Percentiles rank a stretch among this genome's conserved stretches.
Evolutionary conservation across 2,888 invertebrate species (phyloP).

Genomic region (Polietes domitor): DNA sequence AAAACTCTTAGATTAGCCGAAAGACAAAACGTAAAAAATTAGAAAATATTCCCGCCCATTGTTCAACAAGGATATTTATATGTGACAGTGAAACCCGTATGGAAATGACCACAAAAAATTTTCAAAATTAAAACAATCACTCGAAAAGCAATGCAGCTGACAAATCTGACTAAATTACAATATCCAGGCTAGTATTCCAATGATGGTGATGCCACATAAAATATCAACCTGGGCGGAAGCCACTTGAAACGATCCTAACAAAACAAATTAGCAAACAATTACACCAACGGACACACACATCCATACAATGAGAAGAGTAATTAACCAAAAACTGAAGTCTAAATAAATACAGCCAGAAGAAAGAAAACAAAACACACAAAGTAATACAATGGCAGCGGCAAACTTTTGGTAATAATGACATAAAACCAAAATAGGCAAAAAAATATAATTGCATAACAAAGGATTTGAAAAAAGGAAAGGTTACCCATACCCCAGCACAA

Average conservation of each 20-base stretch:
- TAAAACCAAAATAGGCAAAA: neutral
- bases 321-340: neutral
- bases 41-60: too few relatives aligned
- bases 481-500: neutral
- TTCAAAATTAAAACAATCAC: too few relatives aligned
- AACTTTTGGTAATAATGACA: neutral
- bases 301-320: neutral
- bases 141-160: too few relatives aligned
- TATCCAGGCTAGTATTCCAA: too few relatives aligned
- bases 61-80: too few relatives aligned
- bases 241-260: conserved; percentile 7
- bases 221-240: too few relatives aligned
- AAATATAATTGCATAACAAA: conserved; percentile 14
- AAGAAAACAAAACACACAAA: neutral
- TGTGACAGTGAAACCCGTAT: too few relatives aligned
- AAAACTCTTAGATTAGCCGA: too few relatives aligned
- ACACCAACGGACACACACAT: neutral
- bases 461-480: conserved; percentile 1
- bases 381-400: neutral
- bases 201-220: too few relatives aligned
- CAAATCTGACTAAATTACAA: too few relatives aligned
- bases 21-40: too few relatives aligned
- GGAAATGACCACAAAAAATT: too few relatives aligned
- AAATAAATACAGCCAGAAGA: neutral
- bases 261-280: neutral